phyloP scores from a whole-genome alignment of 2,113 vertebrate species.

The Notiomystis cincta region DNA sequence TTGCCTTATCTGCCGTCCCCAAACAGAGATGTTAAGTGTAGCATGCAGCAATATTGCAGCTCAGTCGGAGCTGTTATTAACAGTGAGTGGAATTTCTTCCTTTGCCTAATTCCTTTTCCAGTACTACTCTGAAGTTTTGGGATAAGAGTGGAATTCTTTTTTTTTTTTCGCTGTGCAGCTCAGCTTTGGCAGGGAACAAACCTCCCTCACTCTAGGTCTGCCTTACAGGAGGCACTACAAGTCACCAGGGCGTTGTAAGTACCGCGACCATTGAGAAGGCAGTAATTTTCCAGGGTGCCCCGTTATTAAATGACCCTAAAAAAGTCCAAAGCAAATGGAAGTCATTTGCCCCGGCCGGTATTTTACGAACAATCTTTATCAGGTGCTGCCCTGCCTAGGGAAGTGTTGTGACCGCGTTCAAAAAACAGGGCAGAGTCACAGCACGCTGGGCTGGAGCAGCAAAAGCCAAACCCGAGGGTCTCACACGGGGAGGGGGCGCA shows the following conservation, averaged over 20 bases:
- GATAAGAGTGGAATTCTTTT: not conserved
- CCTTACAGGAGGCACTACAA: not conserved
- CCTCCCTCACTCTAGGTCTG: not conserved
- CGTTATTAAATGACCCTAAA: not conserved
- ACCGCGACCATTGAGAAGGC: rapidly evolving
- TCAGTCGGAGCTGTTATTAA: not conserved
- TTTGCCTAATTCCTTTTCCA: not conserved
- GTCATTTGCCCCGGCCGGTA: not conserved
- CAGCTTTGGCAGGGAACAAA: not conserved
- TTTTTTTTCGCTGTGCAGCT: not conserved
- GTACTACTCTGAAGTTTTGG: not conserved
- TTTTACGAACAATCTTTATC: not conserved
- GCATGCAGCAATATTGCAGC: not conserved
- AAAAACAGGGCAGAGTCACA: not conserved
- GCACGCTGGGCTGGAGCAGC: not conserved
- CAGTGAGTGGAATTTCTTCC: not conserved
- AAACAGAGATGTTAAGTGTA: not conserved
- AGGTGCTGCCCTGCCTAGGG: not conserved
- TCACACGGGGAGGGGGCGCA: not conserved
- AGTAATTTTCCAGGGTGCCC: not conserved
- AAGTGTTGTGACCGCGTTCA: not conserved
- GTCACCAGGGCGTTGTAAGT: rapidly evolving
- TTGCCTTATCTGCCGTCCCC: not conserved
- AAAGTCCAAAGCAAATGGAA: not conserved
- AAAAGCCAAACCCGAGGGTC: rapidly evolving